These are phyloP conservation scores for Falcunculus frontatus DNA, from an alignment of 2,113 vertebrate species.

Conservation along the genomic window DNA sequence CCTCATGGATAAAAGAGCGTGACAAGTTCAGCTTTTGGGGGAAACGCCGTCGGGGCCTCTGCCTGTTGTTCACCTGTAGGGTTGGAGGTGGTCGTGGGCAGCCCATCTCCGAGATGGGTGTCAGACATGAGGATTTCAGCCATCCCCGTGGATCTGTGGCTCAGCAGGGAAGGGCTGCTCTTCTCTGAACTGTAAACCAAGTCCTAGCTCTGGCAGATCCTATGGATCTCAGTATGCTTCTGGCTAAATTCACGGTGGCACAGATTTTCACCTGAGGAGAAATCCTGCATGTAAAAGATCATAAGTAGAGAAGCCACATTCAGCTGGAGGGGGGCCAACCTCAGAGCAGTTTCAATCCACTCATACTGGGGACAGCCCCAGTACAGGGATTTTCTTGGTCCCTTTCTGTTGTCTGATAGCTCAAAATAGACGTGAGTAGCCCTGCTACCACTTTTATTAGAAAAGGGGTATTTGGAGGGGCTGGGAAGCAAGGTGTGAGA, in stretches of 20 bases:
- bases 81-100: background rate
- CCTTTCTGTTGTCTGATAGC: background rate
- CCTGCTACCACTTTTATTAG: background rate
- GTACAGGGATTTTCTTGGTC: background rate
- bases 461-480: background rate
- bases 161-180: background rate
- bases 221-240: background rate
- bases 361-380: background rate
- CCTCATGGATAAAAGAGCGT: background rate
- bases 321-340: background rate
- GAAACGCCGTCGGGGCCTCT: rapidly evolving
- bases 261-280: background rate
- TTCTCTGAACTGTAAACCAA: background rate
- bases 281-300: background rate
- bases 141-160: background rate
- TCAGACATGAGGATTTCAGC: background rate
- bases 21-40: background rate
- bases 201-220: background rate
- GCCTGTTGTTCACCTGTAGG: rapidly evolving
- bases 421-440: background rate
- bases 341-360: background rate
- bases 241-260: background rate
- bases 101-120: rapidly evolving
- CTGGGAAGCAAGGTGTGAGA: constrained; percentile 31
- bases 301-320: background rate